phyloP scores from a whole-genome alignment of 1,140 invertebrate genomes.

The Zaprionus vittiger region DNA sequence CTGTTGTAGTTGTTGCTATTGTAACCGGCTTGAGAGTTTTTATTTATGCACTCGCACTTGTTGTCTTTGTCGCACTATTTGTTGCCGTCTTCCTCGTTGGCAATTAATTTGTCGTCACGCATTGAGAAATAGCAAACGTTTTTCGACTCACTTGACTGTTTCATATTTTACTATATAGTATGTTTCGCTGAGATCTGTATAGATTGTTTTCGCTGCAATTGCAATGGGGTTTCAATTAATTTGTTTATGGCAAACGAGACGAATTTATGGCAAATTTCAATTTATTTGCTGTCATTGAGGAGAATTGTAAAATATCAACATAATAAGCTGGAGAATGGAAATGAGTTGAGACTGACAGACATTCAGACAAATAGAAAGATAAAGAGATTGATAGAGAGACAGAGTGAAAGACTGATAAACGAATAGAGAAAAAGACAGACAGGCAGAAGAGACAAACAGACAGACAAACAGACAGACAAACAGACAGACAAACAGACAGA shows the following conservation, averaged over 20 bases:
- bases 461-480: too few species aligned
- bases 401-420: too few species aligned
- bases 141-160: constrained; percentile 44
- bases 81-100: constrained; percentile 19
- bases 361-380: background rate
- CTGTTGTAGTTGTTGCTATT: constrained; percentile 24
- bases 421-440: too few species aligned
- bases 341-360: background rate
- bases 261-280: constrained; percentile 52
- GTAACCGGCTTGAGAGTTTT: constrained; percentile 66
- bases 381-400: background rate
- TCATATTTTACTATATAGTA: constrained; percentile 33
- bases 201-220: constrained; percentile 41
- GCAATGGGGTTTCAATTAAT: constrained; percentile 26
- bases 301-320: constrained; percentile 17
- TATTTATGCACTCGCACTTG: constrained; percentile 33
- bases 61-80: constrained; percentile 36
- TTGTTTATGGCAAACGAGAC: constrained; percentile 13
- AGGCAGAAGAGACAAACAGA: too few species aligned
- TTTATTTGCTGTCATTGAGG: constrained; percentile 63
- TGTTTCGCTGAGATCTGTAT: background rate
- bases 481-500: background rate
- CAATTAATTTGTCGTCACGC: constrained; percentile 66
- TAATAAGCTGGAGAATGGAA: constrained; percentile 28
- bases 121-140: constrained; percentile 64